These are phyloP conservation scores for Cyprinodon variegatus DNA, from an alignment of 2,113 vertebrate genomes.

Conservation along the genomic window DNA sequence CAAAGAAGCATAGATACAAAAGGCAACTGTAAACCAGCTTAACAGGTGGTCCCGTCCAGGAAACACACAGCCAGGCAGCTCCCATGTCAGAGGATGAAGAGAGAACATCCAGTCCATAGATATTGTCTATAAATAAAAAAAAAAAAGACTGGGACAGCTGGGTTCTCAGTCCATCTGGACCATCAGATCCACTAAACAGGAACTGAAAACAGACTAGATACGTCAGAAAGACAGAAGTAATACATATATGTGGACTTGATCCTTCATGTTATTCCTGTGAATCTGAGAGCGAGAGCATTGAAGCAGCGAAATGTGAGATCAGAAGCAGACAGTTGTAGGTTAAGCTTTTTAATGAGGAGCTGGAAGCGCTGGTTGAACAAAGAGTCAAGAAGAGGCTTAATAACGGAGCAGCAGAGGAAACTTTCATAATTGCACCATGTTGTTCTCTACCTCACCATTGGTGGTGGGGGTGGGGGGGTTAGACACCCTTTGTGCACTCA, in stretches of 20 bases:
- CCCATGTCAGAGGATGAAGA: no score
- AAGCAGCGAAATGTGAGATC: neutral
- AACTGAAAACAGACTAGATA: neutral
- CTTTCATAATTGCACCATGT: slow-evolving; percentile 24
- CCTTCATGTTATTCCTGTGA: neutral
- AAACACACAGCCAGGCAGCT: no score
- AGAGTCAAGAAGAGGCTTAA: neutral
- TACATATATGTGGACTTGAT: neutral
- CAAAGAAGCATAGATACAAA: no score
- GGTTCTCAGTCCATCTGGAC: no score
- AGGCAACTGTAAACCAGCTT: no score
- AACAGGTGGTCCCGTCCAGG: no score
- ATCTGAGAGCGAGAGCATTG: neutral
- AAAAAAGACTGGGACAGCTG: no score
- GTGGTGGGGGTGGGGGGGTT: neutral
- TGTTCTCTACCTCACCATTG: slow-evolving; percentile 18
- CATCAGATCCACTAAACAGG: no score
- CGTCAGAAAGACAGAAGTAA: no score
- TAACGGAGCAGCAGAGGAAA: slow-evolving; percentile 6
- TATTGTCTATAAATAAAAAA: no score
- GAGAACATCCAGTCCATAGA: no score
- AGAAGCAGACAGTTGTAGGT: neutral
- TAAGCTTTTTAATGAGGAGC: neutral
- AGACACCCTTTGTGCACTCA: slow-evolving; percentile 23
- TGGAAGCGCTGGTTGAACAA: neutral